Base-by-base conservation (phyloP, 2,888 invertebrate genomes). In the Watsonalla cultraria region DNA sequence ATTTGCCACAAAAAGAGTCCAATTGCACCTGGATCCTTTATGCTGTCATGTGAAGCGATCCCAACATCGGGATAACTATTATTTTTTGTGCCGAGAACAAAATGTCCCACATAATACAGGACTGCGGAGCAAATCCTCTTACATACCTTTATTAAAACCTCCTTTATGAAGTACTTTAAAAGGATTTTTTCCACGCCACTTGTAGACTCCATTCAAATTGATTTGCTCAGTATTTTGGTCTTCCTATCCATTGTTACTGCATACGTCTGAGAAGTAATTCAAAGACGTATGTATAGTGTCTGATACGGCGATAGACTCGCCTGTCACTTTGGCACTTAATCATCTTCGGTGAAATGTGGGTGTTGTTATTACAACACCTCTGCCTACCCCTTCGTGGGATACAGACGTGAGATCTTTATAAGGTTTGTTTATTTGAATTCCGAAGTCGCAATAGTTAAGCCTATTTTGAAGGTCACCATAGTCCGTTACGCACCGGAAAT, bases 141-240 rank as follows among this genome's bases (percentile, higher is more conserved):
- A 11, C 42, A 42, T 42, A 37, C 49, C 49, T 39, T 49, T 49
- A 49, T 49, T 49, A 15, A 37, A 8, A 37, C 39, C 35, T 37
- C 37, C 37, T 49, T 37, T 15, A 57, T 59, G 57, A 59, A 52
- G 53, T 54, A 54, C 50, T 51, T 47, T 50, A 53, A 58, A 58
- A 56, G 51, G 48, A 24, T 35, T 54, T 56, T 60, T 58, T 55
- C 52, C 11, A 39, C 39, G 37, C 37, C 49, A 49, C 51, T 54
- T 50, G 49, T 57, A 52, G 51, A 50, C 37, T 37, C 53, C 51
- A 54, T 59, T 49, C 45, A 55, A 57, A 14, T 34, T 60, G 63
- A 63, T 65, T 64, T 65, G 62, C 60, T 34, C 53, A 55, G 58
- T 47, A 56, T 65, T 58, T 59, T 55, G 58, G 46, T 48, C 52